phyloP scores from a whole-genome alignment of 2,113 vertebrate species.

The Rhipidura dahli region DNA sequence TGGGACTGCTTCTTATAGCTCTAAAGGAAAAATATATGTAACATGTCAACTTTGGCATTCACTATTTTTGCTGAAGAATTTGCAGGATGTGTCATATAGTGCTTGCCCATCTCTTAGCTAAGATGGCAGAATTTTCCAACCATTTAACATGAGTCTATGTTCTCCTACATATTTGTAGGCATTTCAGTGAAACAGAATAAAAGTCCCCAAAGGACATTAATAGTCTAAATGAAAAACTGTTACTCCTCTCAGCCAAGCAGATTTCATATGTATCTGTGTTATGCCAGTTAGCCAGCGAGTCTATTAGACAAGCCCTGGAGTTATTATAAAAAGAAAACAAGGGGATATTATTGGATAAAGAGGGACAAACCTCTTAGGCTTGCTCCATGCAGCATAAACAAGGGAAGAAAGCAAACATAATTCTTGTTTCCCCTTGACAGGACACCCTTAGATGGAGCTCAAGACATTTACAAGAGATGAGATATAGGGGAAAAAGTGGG shows the following conservation, averaged over 20 bases:
- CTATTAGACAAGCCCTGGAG: not conserved
- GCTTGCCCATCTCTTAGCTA: not conserved
- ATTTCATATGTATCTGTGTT: not conserved
- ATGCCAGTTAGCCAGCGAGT: not conserved
- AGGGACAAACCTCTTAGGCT: not conserved
- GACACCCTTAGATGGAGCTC: conserved; percentile 11
- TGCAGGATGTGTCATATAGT: not conserved
- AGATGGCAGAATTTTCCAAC: not conserved
- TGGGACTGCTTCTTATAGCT: not conserved
- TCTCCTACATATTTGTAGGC: not conserved
- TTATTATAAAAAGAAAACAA: not conserved
- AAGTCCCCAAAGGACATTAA: not conserved
- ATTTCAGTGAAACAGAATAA: not conserved
- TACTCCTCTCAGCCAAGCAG: not conserved
- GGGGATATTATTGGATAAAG: not conserved
- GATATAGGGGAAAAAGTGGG: not conserved
- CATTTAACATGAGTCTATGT: not conserved
- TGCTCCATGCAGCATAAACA: not conserved
- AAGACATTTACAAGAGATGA: not conserved
- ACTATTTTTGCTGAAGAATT: not conserved
- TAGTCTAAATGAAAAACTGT: not conserved
- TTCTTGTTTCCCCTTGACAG: conserved; percentile 19
- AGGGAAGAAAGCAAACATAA: conserved; percentile 13
- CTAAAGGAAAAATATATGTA: not conserved
- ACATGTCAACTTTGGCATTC: not conserved